A percentile compares a stretch with the other conserved stretches of the same genome.
Evolutionary conservation across 2,113 vertebrate genomes (phyloP).

Genomic region (Anas platyrhynchos): DNA sequence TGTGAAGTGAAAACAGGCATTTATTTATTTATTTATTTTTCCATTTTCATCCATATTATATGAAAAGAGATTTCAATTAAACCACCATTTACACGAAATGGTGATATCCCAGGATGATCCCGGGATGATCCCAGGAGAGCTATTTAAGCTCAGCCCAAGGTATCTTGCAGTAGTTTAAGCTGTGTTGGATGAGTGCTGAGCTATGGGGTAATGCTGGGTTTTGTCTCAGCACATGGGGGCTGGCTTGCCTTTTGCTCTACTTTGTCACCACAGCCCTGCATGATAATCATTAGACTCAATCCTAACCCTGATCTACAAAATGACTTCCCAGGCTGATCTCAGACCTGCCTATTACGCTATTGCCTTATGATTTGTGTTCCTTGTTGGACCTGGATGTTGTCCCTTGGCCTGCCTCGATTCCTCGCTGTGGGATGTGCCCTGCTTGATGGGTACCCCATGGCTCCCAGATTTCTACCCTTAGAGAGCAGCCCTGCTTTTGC

Average conservation of each 20-base stretch:
- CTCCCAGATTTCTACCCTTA: background rate
- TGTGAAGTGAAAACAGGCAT: background rate
- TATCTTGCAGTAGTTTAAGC: rapidly evolving
- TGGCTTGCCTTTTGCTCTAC: background rate
- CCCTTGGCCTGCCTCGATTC: background rate
- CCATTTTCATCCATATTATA: background rate
- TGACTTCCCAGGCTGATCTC: background rate
- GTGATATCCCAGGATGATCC: background rate
- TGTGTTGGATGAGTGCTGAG: rapidly evolving
- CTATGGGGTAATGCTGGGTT: rapidly evolving
- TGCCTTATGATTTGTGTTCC: background rate
- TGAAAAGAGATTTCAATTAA: background rate
- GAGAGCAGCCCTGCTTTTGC: background rate
- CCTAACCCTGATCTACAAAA: background rate
- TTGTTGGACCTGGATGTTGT: background rate
- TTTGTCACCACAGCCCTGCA: background rate
- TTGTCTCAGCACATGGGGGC: background rate
- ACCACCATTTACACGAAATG: background rate
- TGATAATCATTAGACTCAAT: background rate
- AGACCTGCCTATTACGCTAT: background rate
- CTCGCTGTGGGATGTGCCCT: background rate
- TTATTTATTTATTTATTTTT: background rate
- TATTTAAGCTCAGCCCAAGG: background rate
- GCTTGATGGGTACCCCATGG: background rate
- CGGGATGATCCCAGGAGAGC: background rate